These are phyloP conservation scores for Tinea pellionella DNA, from an alignment of 2,888 invertebrate genomes.

Conservation along the genomic window DNA sequence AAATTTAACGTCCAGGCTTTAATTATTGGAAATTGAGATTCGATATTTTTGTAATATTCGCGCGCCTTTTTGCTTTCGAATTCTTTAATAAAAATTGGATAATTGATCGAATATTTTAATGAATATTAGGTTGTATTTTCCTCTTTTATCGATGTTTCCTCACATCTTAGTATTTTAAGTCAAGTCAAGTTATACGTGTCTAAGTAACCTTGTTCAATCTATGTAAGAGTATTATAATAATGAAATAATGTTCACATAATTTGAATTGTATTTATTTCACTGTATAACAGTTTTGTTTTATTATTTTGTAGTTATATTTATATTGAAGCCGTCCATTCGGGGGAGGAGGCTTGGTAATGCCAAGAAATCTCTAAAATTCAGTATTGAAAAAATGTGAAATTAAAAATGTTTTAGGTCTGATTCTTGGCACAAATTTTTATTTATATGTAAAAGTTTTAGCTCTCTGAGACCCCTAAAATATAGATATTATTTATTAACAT, in stretches of 20 bases:
- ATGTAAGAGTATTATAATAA: neutral
- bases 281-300: neutral
- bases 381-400: neutral
- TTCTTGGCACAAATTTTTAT: neutral
- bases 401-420: neutral
- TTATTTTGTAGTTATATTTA: too few species aligned
- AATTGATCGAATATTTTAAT: conserved; percentile 2
- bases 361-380: neutral
- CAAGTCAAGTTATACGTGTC: neutral
- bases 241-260: neutral
- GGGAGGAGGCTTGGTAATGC: neutral
- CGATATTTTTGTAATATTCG: conserved; percentile 18
- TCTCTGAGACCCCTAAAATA: neutral
- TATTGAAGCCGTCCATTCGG: neutral
- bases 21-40: conserved; percentile 21
- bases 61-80: neutral
- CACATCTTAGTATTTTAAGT: neutral
- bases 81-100: neutral
- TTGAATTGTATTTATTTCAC: neutral
- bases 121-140: neutral
- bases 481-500: neutral
- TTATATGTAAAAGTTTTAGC: neutral
- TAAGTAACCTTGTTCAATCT: neutral
- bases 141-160: neutral
- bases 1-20: conserved; percentile 59